phyloP scores from a whole-genome alignment of 2,888 invertebrate species.

The Branchipolynoe longqiensis region DNA sequence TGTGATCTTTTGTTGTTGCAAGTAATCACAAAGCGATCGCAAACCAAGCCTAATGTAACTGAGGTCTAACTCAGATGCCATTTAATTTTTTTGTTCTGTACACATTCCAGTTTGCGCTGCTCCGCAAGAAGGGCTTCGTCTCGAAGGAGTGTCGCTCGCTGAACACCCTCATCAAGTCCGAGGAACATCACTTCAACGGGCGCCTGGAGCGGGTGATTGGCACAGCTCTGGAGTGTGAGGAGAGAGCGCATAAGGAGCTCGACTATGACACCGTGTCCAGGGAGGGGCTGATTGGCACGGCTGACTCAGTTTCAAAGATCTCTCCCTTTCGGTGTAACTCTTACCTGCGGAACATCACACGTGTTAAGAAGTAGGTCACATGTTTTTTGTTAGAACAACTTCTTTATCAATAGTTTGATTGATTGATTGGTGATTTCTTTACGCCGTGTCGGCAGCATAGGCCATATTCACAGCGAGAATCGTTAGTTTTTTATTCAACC shows the following conservation, averaged over 20 bases:
- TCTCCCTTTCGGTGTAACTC: slow-evolving; percentile 13
- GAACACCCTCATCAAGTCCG: background rate
- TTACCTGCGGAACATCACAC: slow-evolving; percentile 37
- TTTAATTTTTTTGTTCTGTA: background rate
- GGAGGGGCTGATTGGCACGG: slow-evolving; percentile 46
- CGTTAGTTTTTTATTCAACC: no score
- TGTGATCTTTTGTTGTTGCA: no score
- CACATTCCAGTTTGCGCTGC: slow-evolving; percentile 45
- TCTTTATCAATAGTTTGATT: no score
- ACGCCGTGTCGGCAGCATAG: no score
- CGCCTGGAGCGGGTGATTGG: slow-evolving; percentile 19
- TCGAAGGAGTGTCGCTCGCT: slow-evolving; percentile 29
- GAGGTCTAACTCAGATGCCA: no score
- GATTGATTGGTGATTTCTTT: no score
- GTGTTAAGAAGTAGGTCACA: slow-evolving; percentile 50
- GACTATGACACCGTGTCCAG: slow-evolving; percentile 53
- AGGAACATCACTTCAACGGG: slow-evolving; percentile 5
- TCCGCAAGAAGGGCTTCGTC: slow-evolving; percentile 34
- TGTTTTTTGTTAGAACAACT: background rate
- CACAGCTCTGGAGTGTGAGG: slow-evolving; percentile 40
- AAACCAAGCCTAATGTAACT: no score
- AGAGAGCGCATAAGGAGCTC: slow-evolving; percentile 33
- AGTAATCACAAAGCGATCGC: no score
- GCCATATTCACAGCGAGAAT: no score
- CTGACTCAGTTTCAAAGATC: slow-evolving; percentile 39